These are phyloP conservation scores for Thecophora atra DNA, from an alignment of 2,888 invertebrate genomes.

Conservation along the genomic window DNA sequence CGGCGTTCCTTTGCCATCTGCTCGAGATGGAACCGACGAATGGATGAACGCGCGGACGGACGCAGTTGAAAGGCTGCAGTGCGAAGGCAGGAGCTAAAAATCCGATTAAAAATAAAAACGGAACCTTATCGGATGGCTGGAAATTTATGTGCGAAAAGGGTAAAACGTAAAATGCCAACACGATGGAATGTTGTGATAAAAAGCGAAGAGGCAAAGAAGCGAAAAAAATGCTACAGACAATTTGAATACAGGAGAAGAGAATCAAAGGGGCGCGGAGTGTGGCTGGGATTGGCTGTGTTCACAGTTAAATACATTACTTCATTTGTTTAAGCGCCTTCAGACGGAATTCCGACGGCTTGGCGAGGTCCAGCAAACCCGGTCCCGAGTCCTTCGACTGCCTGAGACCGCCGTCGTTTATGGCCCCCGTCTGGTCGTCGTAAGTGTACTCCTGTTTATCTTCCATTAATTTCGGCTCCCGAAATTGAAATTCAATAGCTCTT, in stretches of 20 bases:
- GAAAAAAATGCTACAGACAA: slow-evolving; percentile 24
- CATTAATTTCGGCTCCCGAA: slow-evolving; percentile 60
- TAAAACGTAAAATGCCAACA: slow-evolving; percentile 48
- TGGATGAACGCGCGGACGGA: slow-evolving; percentile 6
- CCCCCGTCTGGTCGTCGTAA: slow-evolving; percentile 48
- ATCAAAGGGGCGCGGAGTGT: slow-evolving; percentile 24
- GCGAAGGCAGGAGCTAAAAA: slow-evolving; percentile 45
- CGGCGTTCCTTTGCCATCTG: background rate
- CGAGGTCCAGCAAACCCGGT: slow-evolving; percentile 62
- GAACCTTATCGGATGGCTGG: slow-evolving; percentile 61
- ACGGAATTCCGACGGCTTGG: slow-evolving; percentile 65
- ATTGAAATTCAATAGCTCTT: slow-evolving; percentile 64
- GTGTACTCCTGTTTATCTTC: slow-evolving; percentile 55
- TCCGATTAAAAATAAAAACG: slow-evolving; percentile 62
- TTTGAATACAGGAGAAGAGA: slow-evolving; percentile 28
- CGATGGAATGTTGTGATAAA: slow-evolving; percentile 54
- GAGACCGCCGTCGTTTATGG: slow-evolving; percentile 47
- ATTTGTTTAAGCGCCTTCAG: slow-evolving; percentile 64
- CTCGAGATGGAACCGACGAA: background rate
- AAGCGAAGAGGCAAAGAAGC: slow-evolving; percentile 55
- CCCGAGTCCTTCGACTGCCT: slow-evolving; percentile 54
- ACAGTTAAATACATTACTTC: slow-evolving; percentile 51
- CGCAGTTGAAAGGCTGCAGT: slow-evolving; percentile 22
- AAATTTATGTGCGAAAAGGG: slow-evolving; percentile 63
- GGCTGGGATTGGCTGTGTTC: slow-evolving; percentile 21